Evolutionary conservation across 30 jellyfish, hydroid and myxozoan genomes (phyloP).

Genomic region (Aurelia coerulea): DNA sequence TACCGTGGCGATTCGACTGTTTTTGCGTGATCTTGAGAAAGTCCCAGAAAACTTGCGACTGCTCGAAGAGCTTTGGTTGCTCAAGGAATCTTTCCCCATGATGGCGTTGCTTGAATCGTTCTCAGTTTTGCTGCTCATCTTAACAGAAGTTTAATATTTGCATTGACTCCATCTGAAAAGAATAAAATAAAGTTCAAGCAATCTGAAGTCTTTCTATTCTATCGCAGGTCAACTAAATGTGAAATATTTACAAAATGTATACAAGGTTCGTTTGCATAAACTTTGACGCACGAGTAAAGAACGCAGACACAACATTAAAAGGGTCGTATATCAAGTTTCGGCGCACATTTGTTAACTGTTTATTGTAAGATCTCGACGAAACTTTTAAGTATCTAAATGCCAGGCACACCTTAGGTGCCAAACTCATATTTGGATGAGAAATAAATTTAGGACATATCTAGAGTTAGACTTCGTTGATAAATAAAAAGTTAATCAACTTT

Average conservation of each 20-base stretch:
- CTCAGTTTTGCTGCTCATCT: conserved; percentile 33
- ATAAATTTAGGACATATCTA: too few species aligned
- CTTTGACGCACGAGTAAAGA: neutral
- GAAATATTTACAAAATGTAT: conserved; percentile 1
- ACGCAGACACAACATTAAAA: neutral
- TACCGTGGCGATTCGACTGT: conserved; percentile 91
- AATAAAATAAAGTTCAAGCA: neutral
- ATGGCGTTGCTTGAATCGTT: conserved; percentile 27
- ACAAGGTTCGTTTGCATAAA: neutral
- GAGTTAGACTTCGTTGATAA: too few species aligned
- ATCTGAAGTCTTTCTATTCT: neutral
- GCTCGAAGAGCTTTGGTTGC: conserved; percentile 6
- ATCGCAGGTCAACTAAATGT: neutral
- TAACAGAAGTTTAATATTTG: conserved; percentile 27
- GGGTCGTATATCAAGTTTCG: neutral
- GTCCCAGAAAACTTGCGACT: conserved; percentile 61
- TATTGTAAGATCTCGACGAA: too few species aligned
- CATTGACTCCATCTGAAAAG: conserved; percentile 46
- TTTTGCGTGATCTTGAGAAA: conserved; percentile 48
- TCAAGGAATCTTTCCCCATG: conserved; percentile 12
- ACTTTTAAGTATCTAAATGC: too few species aligned
- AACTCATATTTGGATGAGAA: too few species aligned
- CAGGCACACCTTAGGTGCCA: too few species aligned
- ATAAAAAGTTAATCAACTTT: too few species aligned
- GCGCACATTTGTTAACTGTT: too few species aligned